These are phyloP conservation scores for Oscheius myriophilus DNA, from an alignment of 2,888 invertebrate genomes.

Conservation along the genomic window DNA sequence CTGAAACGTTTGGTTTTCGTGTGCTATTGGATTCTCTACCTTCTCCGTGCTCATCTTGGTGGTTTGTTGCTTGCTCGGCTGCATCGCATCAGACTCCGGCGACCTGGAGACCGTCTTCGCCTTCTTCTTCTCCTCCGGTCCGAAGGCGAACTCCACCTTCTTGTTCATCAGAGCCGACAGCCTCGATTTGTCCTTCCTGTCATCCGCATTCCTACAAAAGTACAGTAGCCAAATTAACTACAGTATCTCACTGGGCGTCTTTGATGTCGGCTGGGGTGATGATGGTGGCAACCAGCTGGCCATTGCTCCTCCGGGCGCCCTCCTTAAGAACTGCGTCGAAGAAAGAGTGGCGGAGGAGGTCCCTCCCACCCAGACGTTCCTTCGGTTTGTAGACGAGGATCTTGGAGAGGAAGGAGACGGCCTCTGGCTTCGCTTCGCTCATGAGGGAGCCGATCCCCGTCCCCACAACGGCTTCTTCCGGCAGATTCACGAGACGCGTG, in stretches of 20 bases:
- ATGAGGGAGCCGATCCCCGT: not conserved
- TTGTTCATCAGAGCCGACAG: constrained; percentile 11
- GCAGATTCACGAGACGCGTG: constrained; percentile 12
- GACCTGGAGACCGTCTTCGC: no score
- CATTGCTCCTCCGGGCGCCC: constrained; percentile 38
- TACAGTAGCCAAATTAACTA: not conserved
- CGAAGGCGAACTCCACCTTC: constrained; percentile 16
- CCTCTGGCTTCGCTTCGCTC: constrained; percentile 26
- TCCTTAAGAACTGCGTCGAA: constrained; percentile 45
- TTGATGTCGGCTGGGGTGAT: constrained; percentile 43
- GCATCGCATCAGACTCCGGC: no score
- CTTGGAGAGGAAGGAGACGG: constrained; percentile 39
- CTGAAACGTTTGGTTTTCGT: no score
- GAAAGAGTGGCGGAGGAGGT: constrained; percentile 47
- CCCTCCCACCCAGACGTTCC: constrained; percentile 49
- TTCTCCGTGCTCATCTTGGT: no score
- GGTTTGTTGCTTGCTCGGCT: no score
- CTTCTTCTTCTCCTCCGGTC: constrained; percentile 9
- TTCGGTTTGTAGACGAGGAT: constrained; percentile 55
- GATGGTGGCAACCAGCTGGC: constrained; percentile 39
- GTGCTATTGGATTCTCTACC: no score
- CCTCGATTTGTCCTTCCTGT: not conserved
- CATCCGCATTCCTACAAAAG: no score
- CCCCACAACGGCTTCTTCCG: not conserved
- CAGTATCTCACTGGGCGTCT: constrained; percentile 18